Evolutionary conservation across 1,140 invertebrate genomes (phyloP).

Genomic region (Palaemon carinicauda): DNA sequence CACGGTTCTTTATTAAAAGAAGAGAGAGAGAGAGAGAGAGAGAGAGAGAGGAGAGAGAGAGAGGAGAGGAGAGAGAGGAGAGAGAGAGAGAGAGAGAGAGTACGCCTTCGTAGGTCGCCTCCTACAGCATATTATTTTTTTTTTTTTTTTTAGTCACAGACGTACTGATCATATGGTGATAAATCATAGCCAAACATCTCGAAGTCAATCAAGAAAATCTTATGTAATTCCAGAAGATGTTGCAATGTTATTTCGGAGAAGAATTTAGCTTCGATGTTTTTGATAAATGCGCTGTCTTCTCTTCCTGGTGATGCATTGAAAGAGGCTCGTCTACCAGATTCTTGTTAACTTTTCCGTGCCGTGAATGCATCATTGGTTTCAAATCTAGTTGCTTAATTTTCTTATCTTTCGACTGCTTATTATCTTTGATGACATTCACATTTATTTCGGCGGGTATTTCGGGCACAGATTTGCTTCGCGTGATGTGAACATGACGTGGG

Average conservation of each 20-base stretch:
- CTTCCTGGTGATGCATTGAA: background rate
- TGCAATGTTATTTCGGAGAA: conserved; percentile 53
- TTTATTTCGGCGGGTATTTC: background rate
- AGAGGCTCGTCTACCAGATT: background rate
- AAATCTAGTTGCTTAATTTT: background rate
- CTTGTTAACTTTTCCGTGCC: too few species aligned
- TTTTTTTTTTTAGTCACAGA: background rate
- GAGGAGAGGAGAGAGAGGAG: too few species aligned
- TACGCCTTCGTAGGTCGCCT: too few species aligned
- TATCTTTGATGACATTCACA: background rate
- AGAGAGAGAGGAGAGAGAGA: too few species aligned
- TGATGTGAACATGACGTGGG: background rate
- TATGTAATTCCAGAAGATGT: conserved; percentile 44
- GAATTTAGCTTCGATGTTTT: conserved; percentile 59
- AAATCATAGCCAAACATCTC: conserved; percentile 56
- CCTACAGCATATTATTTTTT: too few species aligned
- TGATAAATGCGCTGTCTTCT: background rate
- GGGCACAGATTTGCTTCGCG: background rate
- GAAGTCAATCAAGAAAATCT: conserved; percentile 57
- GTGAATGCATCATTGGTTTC: background rate
- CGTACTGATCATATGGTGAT: conserved; percentile 26
- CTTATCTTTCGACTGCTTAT: too few species aligned
- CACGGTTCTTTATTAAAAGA: too few species aligned
- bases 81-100: too few species aligned
- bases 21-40: too few species aligned